Percentiles rank a stretch among this genome's conserved stretches.
Evolutionary conservation across 2,797 vertebrate species (phyloP).

Genomic region (Tarsius wallacei): DNA sequence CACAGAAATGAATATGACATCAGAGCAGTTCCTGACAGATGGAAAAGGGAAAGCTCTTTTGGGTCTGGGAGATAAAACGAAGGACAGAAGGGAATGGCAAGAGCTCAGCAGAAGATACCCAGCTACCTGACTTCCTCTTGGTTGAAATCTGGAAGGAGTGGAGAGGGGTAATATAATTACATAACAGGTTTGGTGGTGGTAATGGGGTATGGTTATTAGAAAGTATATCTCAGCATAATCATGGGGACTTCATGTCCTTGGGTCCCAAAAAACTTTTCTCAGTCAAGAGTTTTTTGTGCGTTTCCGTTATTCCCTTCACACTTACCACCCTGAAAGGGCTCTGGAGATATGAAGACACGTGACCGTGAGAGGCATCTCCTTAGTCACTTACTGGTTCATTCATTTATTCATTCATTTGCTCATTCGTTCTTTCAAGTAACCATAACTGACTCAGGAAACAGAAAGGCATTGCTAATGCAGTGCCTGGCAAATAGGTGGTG

Average conservation of each 20-base stretch:
- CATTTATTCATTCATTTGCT: not conserved
- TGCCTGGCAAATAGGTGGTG: slow-evolving; percentile 13
- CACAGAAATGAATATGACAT: not conserved
- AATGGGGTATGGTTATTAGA: not conserved
- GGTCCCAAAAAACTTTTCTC: not conserved
- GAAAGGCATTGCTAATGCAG: slow-evolving; percentile 5
- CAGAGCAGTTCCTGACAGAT: not conserved
- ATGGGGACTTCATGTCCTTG: not conserved
- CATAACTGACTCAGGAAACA: slow-evolving; percentile 27
- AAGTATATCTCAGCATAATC: not conserved
- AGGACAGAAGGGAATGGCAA: not conserved
- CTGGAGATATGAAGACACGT: not conserved
- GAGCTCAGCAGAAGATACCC: not conserved
- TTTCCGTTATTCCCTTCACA: not conserved
- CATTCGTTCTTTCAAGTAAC: slow-evolving; percentile 22
- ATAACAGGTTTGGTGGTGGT: not conserved
- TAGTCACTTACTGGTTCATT: not conserved
- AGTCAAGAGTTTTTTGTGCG: not conserved
- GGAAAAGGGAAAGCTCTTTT: not conserved
- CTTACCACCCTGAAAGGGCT: not conserved
- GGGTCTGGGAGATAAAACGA: not conserved
- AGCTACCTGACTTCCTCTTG: not conserved
- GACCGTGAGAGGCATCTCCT: not conserved
- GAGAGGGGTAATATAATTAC: not conserved
- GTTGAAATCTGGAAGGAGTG: not conserved